These are phyloP conservation scores for Manduca sexta DNA, from an alignment of 1,140 invertebrate genomes.

Conservation along the genomic window DNA sequence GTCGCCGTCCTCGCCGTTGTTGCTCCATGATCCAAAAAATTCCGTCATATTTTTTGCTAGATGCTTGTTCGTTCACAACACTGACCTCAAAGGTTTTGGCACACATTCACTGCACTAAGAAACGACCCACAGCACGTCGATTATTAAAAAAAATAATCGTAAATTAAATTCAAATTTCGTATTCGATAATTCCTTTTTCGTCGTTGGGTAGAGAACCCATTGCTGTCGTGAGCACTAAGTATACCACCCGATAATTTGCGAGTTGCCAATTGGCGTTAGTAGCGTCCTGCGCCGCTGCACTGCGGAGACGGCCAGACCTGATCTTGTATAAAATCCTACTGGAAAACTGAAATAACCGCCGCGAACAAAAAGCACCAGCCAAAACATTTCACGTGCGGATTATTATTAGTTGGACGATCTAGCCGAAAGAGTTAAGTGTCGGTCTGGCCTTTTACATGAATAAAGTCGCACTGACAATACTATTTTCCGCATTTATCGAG, in stretches of 20 bases:
- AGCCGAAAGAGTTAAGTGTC: conserved; percentile 66
- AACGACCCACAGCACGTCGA: conserved; percentile 11
- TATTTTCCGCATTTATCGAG: conserved; percentile 22
- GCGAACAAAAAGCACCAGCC: conserved; percentile 71
- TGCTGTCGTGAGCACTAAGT: conserved; percentile 8
- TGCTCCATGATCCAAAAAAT: conserved; percentile 56
- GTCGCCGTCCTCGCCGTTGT: conserved; percentile 27
- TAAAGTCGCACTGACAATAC: conserved; percentile 41
- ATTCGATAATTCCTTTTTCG: conserved; percentile 20
- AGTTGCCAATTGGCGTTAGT: conserved; percentile 2
- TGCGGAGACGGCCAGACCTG: conserved; percentile 55
- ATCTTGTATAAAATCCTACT: conserved; percentile 69
- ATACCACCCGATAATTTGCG: background rate
- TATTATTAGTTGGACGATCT: conserved; percentile 72
- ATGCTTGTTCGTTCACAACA: conserved; percentile 36
- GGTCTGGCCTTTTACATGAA: conserved; percentile 43
- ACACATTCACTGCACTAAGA: conserved; percentile 48
- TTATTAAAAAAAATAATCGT: conserved; percentile 4
- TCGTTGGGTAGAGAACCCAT: conserved; percentile 24
- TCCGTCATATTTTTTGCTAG: conserved; percentile 48
- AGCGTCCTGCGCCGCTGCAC: conserved; percentile 30
- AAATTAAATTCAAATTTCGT: conserved; percentile 4
- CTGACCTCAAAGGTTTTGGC: conserved; percentile 31
- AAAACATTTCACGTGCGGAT: conserved; percentile 71
- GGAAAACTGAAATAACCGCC: conserved; percentile 72